A percentile compares a stretch with the other conserved stretches of the same genome.
Conservation (phyloP, 64 coral and sea anemone genomes). For the Trachythela sp. region DNA sequence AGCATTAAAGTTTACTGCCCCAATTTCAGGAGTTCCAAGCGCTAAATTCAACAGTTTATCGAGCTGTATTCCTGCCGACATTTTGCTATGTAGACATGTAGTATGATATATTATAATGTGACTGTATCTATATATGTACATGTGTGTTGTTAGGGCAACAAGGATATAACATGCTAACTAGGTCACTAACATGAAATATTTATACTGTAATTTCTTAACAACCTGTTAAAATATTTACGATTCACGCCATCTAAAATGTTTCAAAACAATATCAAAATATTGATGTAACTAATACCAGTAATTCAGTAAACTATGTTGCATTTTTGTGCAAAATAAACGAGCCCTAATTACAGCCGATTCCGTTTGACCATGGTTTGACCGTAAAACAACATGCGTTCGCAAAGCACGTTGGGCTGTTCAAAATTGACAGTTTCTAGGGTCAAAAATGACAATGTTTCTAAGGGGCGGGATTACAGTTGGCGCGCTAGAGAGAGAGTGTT, state of each 20-base stretch:
- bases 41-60: conserved; percentile 75
- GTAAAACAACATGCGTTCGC: too few relatives aligned
- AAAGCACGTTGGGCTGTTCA: too few relatives aligned
- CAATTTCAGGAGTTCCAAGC: conserved; percentile 74
- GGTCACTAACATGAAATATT: not conserved
- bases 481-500: too few relatives aligned
- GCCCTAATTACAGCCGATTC: too few relatives aligned
- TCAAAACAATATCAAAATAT: too few relatives aligned
- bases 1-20: conserved; percentile 91
- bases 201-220: not conserved
- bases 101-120: not conserved
- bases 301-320: too few relatives aligned
- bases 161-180: not conserved
- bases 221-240: not conserved
- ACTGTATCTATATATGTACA: not conserved
- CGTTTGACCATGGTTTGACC: too few relatives aligned
- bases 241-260: not conserved
- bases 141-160: not conserved
- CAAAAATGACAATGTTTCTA: too few relatives aligned
- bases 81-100: not conserved
- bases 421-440: too few relatives aligned
- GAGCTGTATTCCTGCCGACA: conserved; percentile 71
- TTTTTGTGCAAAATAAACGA: too few relatives aligned
- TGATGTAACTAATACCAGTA: too few relatives aligned
- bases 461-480: too few relatives aligned